Conservation (phyloP, 2,888 invertebrate species). For the Coelopa pilipes region DNA sequence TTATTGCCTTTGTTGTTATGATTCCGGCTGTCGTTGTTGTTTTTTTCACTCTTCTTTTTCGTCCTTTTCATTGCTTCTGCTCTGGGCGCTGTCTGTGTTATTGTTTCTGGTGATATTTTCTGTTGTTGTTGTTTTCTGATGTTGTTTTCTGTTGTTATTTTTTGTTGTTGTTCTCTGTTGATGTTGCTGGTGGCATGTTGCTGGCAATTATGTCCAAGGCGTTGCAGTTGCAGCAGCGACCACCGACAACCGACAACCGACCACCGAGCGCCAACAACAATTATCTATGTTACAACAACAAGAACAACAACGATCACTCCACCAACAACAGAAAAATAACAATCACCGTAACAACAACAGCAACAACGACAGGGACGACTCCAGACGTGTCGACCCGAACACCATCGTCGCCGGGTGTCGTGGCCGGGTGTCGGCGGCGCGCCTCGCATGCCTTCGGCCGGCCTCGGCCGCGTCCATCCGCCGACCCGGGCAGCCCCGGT, state of each 20-base stretch:
- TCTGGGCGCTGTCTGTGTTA: constrained; percentile 15
- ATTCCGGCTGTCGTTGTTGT: not conserved
- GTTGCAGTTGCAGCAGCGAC: constrained; percentile 47
- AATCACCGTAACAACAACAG: constrained; percentile 17
- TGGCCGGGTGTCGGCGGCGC: constrained; percentile 13
- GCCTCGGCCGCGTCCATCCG: too few species aligned
- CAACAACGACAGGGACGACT: constrained; percentile 24
- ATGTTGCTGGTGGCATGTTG: constrained; percentile 36
- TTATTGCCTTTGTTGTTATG: constrained; percentile 1
- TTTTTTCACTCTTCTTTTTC: not conserved
- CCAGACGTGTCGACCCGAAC: not conserved
- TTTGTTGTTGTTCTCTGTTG: not conserved
- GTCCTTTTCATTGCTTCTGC: not conserved
- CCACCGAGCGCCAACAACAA: constrained; percentile 46
- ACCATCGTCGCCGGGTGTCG: constrained; percentile 12
- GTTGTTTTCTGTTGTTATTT: too few species aligned
- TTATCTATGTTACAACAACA: constrained; percentile 47
- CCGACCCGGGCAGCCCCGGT: too few species aligned
- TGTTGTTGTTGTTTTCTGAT: too few species aligned
- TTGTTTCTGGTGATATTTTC: too few species aligned
- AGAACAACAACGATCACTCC: constrained; percentile 43
- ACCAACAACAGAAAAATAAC: too few species aligned
- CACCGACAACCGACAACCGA: not conserved
- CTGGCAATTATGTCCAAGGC: constrained; percentile 52
- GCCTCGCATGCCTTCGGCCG: too few species aligned